Conservation (phyloP, 2,797 vertebrate species). For the Poeciliopsis gracilis region DNA sequence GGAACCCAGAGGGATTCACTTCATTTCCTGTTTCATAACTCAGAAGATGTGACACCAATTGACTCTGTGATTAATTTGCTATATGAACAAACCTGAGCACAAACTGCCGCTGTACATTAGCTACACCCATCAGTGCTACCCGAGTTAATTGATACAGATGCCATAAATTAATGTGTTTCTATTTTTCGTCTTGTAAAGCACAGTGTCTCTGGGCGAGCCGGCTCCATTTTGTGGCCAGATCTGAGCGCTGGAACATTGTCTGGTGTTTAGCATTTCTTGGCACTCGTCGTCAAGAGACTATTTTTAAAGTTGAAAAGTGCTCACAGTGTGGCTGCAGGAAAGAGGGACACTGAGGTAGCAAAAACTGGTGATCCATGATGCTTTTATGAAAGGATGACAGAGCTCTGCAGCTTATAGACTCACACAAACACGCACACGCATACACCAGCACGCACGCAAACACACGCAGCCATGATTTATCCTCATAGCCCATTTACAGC, state of each 20-base stretch:
- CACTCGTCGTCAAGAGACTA: slow-evolving; percentile 65
- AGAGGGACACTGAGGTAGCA: slow-evolving; percentile 74
- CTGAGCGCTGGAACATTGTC: slow-evolving; percentile 66
- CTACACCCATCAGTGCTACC: background rate
- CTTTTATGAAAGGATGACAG: slow-evolving; percentile 77
- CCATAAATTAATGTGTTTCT: slow-evolving; percentile 30
- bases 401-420: slow-evolving; percentile 65
- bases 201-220: slow-evolving; percentile 28
- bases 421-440: slow-evolving; percentile 61
- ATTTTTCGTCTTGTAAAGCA: slow-evolving; percentile 18
- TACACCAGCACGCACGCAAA: slow-evolving; percentile 57
- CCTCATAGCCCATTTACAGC: slow-evolving; percentile 61
- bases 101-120: slow-evolving; percentile 3
- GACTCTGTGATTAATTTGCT: slow-evolving; percentile 17
- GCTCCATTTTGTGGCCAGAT: slow-evolving; percentile 64
- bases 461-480: slow-evolving; percentile 66
- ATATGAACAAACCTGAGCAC: slow-evolving; percentile 37
- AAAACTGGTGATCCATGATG: slow-evolving; percentile 81
- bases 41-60: slow-evolving; percentile 12
- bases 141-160: slow-evolving; percentile 21
- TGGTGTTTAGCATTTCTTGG: slow-evolving; percentile 73
- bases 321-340: slow-evolving; percentile 71
- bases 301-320: slow-evolving; percentile 79
- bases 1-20: slow-evolving; percentile 23
- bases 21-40: slow-evolving; percentile 27